These are phyloP conservation scores for Cephalopachus bancanus DNA, from an alignment of 2,797 vertebrate species.

Conservation along the genomic window DNA sequence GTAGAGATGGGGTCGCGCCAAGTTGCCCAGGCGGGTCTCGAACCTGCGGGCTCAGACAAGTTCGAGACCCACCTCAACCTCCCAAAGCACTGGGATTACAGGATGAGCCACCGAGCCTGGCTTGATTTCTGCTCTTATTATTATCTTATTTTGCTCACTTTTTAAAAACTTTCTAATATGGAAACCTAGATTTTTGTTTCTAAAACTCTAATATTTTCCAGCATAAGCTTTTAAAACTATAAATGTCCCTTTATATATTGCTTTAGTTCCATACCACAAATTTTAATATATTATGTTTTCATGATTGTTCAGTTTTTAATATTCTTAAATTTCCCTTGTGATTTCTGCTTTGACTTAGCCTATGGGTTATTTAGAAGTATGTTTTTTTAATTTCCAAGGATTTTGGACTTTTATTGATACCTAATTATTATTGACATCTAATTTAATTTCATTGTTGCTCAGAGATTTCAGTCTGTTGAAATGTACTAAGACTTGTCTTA, in stretches of 20 bases:
- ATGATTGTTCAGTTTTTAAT: constrained; percentile 6
- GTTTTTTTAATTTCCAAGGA: constrained; percentile 25
- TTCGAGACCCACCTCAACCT: too few relatives aligned
- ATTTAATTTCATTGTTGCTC: background rate
- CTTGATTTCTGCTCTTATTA: background rate
- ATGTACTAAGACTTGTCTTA: background rate
- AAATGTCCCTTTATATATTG: background rate
- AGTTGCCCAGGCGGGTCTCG: too few relatives aligned
- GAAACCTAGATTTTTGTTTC: background rate
- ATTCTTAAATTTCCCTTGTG: background rate
- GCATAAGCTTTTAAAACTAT: background rate
- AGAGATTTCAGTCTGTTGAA: background rate
- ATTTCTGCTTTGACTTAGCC: background rate
- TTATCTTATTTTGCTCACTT: background rate
- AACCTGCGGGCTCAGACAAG: too few relatives aligned
- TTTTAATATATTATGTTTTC: background rate
- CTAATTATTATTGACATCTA: background rate
- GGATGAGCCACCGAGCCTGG: too few relatives aligned
- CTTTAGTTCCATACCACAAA: background rate
- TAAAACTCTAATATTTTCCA: constrained; percentile 15
- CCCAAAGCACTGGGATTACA: too few relatives aligned
- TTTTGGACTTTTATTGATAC: background rate
- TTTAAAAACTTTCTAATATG: background rate
- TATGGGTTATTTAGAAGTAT: background rate
- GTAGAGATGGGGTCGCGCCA: too few relatives aligned